These are phyloP conservation scores for Sus scrofa DNA, from an alignment of 2,113 vertebrate genomes.

Conservation along the genomic window T2T-Sscrofa CM000826.6:79118001-79118500, in stretches of 20 bases:
- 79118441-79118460: neutral
- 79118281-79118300: neutral
- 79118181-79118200: conserved; percentile 37
- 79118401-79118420: neutral
- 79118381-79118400: neutral
- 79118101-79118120: conserved; percentile 55
- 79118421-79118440: neutral
- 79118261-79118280: neutral
- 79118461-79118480: neutral
- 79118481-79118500: neutral
- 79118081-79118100: neutral
- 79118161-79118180: conserved; percentile 44
- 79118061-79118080: neutral
- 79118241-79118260: neutral
- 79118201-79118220: conserved; percentile 33
- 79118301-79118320: neutral
- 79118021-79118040: neutral
- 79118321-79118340: neutral
- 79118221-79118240: conserved; percentile 7
- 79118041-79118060: neutral
- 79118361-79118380: neutral
- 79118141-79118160: neutral
- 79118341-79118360: neutral
- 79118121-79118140: conserved; percentile 38
- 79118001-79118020: neutral